These are phyloP conservation scores for Streblospio benedicti DNA, from an alignment of 1,140 invertebrate species.

Conservation along the genomic window DNA sequence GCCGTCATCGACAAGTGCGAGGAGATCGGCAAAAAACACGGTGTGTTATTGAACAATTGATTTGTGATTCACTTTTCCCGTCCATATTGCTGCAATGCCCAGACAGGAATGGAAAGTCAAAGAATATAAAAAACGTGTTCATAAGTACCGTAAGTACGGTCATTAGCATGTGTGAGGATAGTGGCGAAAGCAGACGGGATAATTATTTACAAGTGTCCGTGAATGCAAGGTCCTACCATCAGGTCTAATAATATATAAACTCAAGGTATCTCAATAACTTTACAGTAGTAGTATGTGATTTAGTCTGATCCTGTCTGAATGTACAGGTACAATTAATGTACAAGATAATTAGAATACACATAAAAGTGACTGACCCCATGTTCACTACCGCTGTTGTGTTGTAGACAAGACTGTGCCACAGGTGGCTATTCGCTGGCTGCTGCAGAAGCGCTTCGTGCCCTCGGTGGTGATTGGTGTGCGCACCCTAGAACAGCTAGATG, in stretches of 20 bases:
- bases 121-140: too few relatives aligned
- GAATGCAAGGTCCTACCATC: too few relatives aligned
- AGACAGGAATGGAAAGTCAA: too few relatives aligned
- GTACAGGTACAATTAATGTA: too few relatives aligned
- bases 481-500: slow-evolving; percentile 36
- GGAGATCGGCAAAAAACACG: slow-evolving; percentile 6
- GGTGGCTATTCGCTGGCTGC: slow-evolving; percentile 35
- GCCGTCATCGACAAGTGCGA: neutral
- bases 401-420: slow-evolving; percentile 20
- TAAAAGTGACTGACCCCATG: neutral
- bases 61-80: too few relatives aligned
- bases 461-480: slow-evolving; percentile 39
- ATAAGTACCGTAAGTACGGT: too few relatives aligned
- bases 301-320: too few relatives aligned
- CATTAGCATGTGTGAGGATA: neutral
- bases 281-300: neutral
- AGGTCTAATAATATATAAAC: too few relatives aligned
- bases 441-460: slow-evolving; percentile 34
- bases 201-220: neutral
- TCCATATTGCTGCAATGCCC: too few relatives aligned
- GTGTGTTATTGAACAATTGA: neutral
- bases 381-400: neutral
- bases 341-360: neutral
- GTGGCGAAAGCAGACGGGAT: neutral
- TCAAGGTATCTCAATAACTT: neutral